Percentiles rank a stretch among this genome's conserved stretches.
Evolutionary conservation across 2,113 vertebrate species (phyloP).

Genomic region (Sula dactylatra): DNA sequence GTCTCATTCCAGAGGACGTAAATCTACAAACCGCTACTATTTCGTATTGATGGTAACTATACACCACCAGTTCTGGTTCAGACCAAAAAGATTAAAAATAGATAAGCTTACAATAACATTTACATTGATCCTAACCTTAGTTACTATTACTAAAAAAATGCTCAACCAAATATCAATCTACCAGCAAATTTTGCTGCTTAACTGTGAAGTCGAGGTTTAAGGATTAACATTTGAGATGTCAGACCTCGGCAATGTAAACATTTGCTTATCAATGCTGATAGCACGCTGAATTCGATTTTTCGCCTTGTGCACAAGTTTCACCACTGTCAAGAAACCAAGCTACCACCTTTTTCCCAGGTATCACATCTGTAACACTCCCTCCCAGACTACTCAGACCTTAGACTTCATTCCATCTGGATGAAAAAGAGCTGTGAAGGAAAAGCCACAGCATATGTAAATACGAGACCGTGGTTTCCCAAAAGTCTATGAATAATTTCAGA

Average conservation of each 20-base stretch:
- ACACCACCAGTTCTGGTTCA: background rate
- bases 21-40: background rate
- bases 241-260: background rate
- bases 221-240: background rate
- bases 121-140: background rate
- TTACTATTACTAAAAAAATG: background rate
- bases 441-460: background rate
- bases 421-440: background rate
- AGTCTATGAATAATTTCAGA: background rate
- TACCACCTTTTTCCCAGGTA: conserved; percentile 8
- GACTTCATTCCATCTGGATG: background rate
- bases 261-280: background rate
- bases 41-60: background rate
- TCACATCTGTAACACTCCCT: background rate
- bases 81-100: background rate
- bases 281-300: background rate
- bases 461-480: background rate
- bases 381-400: background rate
- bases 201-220: background rate
- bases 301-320: background rate
- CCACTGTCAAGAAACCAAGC: background rate
- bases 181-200: background rate
- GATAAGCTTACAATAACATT: background rate
- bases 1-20: background rate
- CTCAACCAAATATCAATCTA: background rate